These are phyloP conservation scores for Agonum fuliginosum DNA, from an alignment of 2,888 invertebrate species.

Conservation along the genomic window DNA sequence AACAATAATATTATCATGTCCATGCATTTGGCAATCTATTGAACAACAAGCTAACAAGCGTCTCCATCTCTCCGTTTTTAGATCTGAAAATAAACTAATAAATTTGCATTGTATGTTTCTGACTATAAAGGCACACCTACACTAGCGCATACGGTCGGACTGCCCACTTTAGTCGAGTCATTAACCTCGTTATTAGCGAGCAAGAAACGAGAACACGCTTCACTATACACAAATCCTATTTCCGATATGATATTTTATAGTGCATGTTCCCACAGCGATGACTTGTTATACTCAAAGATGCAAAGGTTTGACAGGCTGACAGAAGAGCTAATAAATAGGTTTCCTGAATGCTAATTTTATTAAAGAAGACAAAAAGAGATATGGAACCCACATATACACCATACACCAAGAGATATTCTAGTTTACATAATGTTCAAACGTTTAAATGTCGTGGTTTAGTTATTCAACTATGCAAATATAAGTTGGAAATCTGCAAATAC, in stretches of 20 bases:
- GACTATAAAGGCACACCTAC: conserved; percentile 44
- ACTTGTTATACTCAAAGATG: neutral
- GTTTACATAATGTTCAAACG: too few species aligned
- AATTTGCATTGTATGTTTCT: conserved; percentile 22
- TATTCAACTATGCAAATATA: too few species aligned
- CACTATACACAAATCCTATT: conserved; percentile 54
- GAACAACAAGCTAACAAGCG: neutral
- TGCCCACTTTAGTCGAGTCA: conserved; percentile 47
- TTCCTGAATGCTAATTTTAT: neutral
- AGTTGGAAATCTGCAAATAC: too few species aligned
- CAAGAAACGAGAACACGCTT: conserved; percentile 53
- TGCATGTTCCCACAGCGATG: conserved; percentile 24
- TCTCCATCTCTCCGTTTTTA: neutral
- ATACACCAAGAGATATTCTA: too few species aligned
- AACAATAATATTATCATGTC: neutral
- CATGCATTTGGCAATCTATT: neutral
- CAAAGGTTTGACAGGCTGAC: conserved; percentile 7
- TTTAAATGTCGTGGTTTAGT: too few species aligned
- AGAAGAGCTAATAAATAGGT: neutral
- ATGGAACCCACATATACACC: neutral
- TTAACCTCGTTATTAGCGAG: conserved; percentile 53
- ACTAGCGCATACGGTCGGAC: conserved; percentile 25
- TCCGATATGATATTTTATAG: conserved; percentile 48
- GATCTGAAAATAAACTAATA: conserved; percentile 30
- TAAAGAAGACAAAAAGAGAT: too few species aligned